Evolutionary conservation across 2,888 invertebrate species (phyloP), one percentile per base, ranked within the genome.

Genomic region (Allacma fusca): DNA sequence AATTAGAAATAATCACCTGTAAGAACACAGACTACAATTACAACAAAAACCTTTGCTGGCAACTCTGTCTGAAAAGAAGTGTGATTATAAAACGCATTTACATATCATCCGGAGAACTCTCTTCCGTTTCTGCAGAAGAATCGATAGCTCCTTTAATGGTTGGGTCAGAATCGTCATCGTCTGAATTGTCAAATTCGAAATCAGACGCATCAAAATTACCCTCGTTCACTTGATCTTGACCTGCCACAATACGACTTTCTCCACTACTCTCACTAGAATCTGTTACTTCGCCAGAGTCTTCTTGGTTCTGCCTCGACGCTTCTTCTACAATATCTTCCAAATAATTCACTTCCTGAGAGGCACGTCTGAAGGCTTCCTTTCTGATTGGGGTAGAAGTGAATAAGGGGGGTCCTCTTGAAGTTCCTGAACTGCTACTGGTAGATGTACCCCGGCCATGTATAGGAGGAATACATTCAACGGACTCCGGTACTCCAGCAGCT

Each of bases 131-230:
- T 13, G 50, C 50, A 9, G 16, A n/a, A 16, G 50, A 50, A 16
- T 50, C 50, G 16, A 50, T n/a, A 9, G 4, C 34, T 7, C 34
- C 34, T 9, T 34, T 34, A 4, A 34, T 34, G 9, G 9, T n/a
- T n/a, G n/a, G n/a, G n/a, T n/a, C n/a, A n/a, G n/a, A n/a, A 24
- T 62, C n/a, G 2, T 62, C 62, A 26, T 23, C 62, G 23, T 62
- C 62, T 13, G 62, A 62, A 62, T 23, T 24, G 9, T 62, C 62
- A 24, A 62, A 62, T 62, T 62, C 62, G 23, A 62, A 62, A n/a
- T 62, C 62, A 24, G 62, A 62, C 2, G 1, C 62, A 26, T 26
- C 62, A 16, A 62, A 62, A 62, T 62, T 62, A 1, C 23, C 62
- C 2, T 62, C 24, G 19, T 12, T n/a, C 23, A 12, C 21, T 62